These are phyloP conservation scores for Sarcophaga carnaria DNA, from an alignment of 2,888 invertebrate genomes.

Conservation along the genomic window DNA sequence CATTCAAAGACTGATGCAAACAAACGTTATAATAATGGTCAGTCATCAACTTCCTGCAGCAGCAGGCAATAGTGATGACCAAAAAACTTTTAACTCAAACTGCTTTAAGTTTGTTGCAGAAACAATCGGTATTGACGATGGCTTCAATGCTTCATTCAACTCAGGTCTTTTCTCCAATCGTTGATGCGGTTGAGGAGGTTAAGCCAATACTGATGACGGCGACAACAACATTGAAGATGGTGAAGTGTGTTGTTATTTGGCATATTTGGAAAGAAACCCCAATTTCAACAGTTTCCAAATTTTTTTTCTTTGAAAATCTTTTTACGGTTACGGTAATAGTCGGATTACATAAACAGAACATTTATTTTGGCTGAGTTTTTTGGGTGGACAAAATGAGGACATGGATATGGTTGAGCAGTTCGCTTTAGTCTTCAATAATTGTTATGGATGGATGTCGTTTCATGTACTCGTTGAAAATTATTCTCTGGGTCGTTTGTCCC, in stretches of 20 bases:
- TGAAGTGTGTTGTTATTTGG: conserved; percentile 45
- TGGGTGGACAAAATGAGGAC: conserved; percentile 48
- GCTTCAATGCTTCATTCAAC: conserved; percentile 29
- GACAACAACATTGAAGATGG: conserved; percentile 16
- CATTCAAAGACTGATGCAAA: conserved; percentile 16
- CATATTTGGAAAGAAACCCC: conserved; percentile 60
- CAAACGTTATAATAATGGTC: conserved; percentile 66
- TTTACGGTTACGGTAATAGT: conserved; percentile 35
- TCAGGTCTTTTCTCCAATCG: conserved; percentile 1
- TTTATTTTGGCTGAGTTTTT: conserved; percentile 30
- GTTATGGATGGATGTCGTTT: conserved; percentile 57
- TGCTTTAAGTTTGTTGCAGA: conserved; percentile 31
- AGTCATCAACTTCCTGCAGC: conserved; percentile 30
- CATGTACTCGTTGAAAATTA: conserved; percentile 40
- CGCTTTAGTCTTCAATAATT: conserved; percentile 51
- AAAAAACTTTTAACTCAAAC: not conserved
- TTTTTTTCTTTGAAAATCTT: not conserved
- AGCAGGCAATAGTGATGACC: conserved; percentile 10
- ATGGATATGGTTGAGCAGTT: conserved; percentile 40
- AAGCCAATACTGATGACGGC: conserved; percentile 38
- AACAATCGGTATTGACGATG: conserved; percentile 10
- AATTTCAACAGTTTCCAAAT: conserved; percentile 35
- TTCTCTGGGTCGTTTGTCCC: conserved; percentile 23
- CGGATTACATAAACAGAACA: conserved; percentile 53
- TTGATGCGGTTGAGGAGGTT: not conserved